These are phyloP conservation scores for Plemyria rubiginata DNA, from an alignment of 2,888 invertebrate genomes.

Conservation along the genomic window DNA sequence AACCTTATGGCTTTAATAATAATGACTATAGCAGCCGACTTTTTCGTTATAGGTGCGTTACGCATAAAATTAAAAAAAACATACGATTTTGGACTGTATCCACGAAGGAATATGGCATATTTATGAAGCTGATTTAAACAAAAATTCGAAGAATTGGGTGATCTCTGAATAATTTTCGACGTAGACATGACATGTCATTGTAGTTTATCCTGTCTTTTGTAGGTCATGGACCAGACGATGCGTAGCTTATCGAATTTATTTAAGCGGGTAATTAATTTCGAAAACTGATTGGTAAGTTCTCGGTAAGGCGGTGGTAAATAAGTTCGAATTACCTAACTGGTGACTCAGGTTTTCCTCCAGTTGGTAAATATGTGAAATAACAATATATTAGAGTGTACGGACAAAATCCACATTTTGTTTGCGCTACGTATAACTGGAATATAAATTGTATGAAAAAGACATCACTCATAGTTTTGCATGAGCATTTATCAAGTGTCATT, in stretches of 20 bases:
- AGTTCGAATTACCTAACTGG: not conserved
- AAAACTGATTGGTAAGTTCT: conserved; percentile 5
- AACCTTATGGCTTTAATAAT: conserved; percentile 11
- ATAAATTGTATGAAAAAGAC: no score
- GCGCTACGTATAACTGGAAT: no score
- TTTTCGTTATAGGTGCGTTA: not conserved
- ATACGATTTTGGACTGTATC: conserved; percentile 17
- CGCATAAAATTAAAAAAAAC: not conserved
- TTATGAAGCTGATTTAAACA: conserved; percentile 1
- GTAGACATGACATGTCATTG: conserved; percentile 15
- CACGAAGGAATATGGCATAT: conserved; percentile 1
- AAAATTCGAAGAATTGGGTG: conserved; percentile 30
- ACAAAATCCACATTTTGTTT: no score
- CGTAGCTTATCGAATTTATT: conserved; percentile 8
- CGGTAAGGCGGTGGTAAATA: not conserved
- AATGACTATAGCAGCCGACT: not conserved
- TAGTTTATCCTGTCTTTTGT: conserved; percentile 28
- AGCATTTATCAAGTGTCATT: no score
- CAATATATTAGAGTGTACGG: no score
- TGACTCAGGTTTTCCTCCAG: not conserved
- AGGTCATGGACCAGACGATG: conserved; percentile 21
- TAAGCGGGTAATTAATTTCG: conserved; percentile 8
- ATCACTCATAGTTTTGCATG: no score
- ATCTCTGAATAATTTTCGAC: conserved; percentile 24
- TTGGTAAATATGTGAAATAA: no score